phyloP scores from a whole-genome alignment of 2,888 invertebrate genomes.

The Drosophila percnosoma region DNA sequence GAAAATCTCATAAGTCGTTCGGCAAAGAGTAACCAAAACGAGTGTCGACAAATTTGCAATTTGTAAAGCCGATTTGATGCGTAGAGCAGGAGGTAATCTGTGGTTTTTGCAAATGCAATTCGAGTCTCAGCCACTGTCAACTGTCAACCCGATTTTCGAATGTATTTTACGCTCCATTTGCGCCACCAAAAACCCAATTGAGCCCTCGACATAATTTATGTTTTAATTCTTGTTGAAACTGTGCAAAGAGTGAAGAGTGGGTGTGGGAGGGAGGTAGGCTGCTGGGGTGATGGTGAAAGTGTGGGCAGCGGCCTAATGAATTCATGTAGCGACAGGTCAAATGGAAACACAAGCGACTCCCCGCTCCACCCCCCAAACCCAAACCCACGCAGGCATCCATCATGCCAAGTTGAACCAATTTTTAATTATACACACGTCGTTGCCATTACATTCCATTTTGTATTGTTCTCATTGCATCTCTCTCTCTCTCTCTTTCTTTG shows the following conservation, averaged over 20 bases:
- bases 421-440: conserved; percentile 79
- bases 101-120: conserved; percentile 30
- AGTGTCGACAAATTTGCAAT: conserved; percentile 16
- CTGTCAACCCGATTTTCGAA: conserved; percentile 56
- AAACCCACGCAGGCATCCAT: background rate
- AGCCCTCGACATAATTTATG: conserved; percentile 59
- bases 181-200: conserved; percentile 2
- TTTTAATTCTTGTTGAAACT: conserved; percentile 72
- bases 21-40: conserved; percentile 2
- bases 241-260: background rate
- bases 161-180: conserved; percentile 68
- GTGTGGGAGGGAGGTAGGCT: background rate
- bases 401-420: conserved; percentile 16
- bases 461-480: conserved; percentile 64
- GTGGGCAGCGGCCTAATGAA: conserved; percentile 60
- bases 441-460: conserved; percentile 75
- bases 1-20: conserved; percentile 27
- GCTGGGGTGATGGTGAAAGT: conserved; percentile 10
- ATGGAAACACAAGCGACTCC: conserved; percentile 34
- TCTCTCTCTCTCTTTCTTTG: background rate
- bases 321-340: conserved; percentile 68
- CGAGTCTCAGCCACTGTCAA: conserved; percentile 29
- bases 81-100: conserved; percentile 21
- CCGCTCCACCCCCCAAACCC: background rate
- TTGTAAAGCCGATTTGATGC: conserved; percentile 28